Percentiles rank a stretch among this genome's conserved stretches.
Evolutionary conservation across 2,113 vertebrate species (phyloP).

Genomic region (Zosterops hypoxanthus): DNA sequence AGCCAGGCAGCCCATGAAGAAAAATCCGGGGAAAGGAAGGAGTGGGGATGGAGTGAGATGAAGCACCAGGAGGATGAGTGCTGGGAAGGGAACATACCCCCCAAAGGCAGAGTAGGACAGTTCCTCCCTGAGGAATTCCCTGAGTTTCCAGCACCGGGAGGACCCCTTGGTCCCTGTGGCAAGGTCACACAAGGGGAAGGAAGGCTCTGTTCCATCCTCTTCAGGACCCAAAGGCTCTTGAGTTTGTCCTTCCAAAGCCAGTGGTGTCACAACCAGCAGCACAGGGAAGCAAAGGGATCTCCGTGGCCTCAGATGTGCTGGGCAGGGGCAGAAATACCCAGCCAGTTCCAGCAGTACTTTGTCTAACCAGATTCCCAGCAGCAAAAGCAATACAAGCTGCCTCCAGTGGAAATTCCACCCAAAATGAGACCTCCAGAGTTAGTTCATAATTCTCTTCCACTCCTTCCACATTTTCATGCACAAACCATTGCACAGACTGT

Average conservation of each 20-base stretch:
- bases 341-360: not conserved
- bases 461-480: not conserved
- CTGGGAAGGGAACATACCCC: not conserved
- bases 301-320: rapidly evolving
- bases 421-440: not conserved
- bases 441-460: not conserved
- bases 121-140: not conserved
- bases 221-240: not conserved
- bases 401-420: not conserved
- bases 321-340: not conserved
- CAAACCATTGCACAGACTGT: not conserved
- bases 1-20: not conserved
- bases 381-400: not conserved
- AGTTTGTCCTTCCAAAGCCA: not conserved
- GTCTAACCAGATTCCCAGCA: not conserved
- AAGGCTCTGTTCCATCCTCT: not conserved
- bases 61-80: not conserved
- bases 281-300: not conserved
- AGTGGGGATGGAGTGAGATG: not conserved
- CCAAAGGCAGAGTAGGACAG: not conserved
- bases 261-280: not conserved
- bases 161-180: not conserved
- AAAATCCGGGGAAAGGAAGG: not conserved
- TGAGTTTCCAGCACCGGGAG: not conserved
- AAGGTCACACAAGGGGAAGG: not conserved